A percentile compares a stretch with the other conserved stretches of the same genome.
phyloP scores from a whole-genome alignment of 2,797 vertebrate genomes.

The Acanthurus tractus region DNA sequence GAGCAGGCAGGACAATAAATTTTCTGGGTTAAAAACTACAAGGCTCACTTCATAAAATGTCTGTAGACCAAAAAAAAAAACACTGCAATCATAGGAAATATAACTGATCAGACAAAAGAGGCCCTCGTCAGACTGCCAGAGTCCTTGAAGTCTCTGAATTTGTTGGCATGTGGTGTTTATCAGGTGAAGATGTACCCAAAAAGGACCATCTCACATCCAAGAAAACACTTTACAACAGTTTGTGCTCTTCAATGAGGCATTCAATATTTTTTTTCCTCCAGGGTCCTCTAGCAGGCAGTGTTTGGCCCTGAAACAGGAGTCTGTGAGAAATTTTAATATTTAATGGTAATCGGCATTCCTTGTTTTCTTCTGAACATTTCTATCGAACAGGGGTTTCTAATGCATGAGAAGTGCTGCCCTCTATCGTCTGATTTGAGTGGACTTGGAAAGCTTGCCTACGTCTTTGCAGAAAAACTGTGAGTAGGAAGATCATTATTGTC shows the following conservation, averaged over 20 bases:
- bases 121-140: not conserved
- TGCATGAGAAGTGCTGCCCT: not conserved
- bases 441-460: not conserved
- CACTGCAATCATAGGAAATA: not conserved
- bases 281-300: no score
- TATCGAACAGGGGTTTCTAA: not conserved
- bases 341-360: not conserved
- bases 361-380: not conserved
- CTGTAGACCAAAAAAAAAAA: not conserved
- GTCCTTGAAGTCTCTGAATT: not conserved
- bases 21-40: constrained; percentile 25
- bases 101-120: not conserved
- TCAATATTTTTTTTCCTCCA: not conserved
- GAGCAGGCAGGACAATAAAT: constrained; percentile 19
- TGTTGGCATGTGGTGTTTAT: not conserved
- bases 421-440: not conserved
- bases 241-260: no score
- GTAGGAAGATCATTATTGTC: not conserved
- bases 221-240: not conserved
- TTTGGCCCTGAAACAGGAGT: not conserved
- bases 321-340: not conserved
- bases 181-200: not conserved
- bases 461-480: not conserved
- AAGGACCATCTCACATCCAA: not conserved
- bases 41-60: constrained; percentile 18